Conservation (phyloP, 1,140 invertebrate genomes). For the Meteorus sp. region DNA sequence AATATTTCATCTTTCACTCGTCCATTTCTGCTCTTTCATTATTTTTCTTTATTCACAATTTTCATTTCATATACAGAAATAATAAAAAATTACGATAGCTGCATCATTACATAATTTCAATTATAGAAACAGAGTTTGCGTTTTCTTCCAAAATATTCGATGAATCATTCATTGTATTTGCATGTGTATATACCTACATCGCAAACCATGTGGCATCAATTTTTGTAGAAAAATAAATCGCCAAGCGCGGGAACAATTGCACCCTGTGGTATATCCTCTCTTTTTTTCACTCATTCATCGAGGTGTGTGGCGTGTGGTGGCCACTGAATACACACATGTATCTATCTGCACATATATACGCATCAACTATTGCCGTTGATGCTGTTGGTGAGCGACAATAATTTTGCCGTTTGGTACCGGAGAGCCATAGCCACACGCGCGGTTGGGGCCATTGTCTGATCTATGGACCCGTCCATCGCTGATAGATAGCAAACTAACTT, state of each 20-base stretch:
- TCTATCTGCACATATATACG: no score
- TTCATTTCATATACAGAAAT: no score
- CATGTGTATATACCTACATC: background rate
- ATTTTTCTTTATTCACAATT: no score
- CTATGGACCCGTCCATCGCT: slow-evolving; percentile 42
- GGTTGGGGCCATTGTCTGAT: slow-evolving; percentile 38
- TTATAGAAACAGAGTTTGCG: background rate
- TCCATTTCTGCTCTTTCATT: no score
- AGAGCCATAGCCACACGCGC: no score
- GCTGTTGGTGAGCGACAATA: slow-evolving; percentile 27
- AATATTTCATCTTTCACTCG: no score
- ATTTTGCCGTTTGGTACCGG: slow-evolving; percentile 26
- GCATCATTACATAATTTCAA: no score
- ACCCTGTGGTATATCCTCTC: slow-evolving; percentile 7
- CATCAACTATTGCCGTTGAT: no score
- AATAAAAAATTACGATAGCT: no score
- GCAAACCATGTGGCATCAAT: slow-evolving; percentile 34
- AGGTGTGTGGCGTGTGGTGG: background rate
- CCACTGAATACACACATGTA: background rate
- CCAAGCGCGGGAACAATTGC: slow-evolving; percentile 16
- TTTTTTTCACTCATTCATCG: background rate
- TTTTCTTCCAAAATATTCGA: background rate
- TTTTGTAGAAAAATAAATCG: slow-evolving; percentile 46
- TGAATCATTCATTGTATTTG: background rate
- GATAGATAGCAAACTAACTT: slow-evolving; percentile 45